Percentiles rank a stretch among this genome's conserved stretches.
Conservation (phyloP, 2,113 vertebrate genomes). For the Guaruba guarouba region DNA sequence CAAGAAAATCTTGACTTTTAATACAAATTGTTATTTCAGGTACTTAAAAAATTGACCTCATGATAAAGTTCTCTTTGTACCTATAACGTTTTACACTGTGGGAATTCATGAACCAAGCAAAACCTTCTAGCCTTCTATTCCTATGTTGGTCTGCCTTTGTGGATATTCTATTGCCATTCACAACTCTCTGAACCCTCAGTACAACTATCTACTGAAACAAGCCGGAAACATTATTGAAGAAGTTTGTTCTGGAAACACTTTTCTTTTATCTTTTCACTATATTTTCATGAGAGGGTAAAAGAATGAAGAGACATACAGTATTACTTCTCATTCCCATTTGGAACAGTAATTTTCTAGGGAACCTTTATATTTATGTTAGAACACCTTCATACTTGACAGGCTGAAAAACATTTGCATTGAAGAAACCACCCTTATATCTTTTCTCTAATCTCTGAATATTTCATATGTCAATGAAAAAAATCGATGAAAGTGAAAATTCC, state of each 20-base stretch:
- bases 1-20: not conserved
- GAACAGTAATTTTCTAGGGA: not conserved
- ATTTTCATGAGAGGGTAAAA: not conserved
- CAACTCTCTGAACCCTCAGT: not conserved
- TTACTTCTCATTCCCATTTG: not conserved
- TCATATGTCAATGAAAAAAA: not conserved
- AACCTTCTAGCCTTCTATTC: not conserved
- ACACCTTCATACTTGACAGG: not conserved
- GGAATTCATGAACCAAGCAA: not conserved
- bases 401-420: not conserved
- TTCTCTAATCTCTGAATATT: not conserved
- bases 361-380: not conserved
- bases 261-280: not conserved
- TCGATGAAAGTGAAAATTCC: not conserved
- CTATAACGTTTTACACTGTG: not conserved
- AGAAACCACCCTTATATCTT: not conserved
- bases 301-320: not conserved
- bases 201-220: not conserved
- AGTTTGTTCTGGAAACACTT: not conserved
- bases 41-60: not conserved
- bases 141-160: not conserved
- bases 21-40: not conserved
- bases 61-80: not conserved
- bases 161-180: not conserved
- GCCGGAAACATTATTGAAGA: not conserved